Evolutionary conservation across 2,888 invertebrate species (phyloP).

Genomic region (Stenodema calcarata): DNA sequence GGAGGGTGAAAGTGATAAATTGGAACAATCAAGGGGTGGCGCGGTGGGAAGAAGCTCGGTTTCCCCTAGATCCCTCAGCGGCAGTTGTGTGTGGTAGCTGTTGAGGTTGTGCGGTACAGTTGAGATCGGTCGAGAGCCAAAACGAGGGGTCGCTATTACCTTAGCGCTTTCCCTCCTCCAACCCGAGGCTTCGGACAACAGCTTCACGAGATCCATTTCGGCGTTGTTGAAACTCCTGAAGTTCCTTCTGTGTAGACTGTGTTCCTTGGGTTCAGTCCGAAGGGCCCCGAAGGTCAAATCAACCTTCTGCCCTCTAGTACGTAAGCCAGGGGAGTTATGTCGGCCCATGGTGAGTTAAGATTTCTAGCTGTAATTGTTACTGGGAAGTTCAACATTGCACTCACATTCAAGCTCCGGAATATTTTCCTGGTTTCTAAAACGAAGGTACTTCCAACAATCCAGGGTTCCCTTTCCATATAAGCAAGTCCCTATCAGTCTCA

Average conservation of each 20-base stretch:
- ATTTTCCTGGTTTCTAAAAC: no score
- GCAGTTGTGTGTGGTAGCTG: background rate
- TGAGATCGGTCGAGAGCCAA: no score
- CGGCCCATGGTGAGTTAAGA: no score
- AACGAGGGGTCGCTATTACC: background rate
- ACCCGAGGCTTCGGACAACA: background rate
- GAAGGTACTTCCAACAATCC: no score
- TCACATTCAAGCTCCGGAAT: no score
- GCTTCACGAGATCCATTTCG: background rate
- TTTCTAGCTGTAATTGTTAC: no score
- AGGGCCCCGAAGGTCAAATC: background rate
- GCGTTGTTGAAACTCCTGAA: background rate
- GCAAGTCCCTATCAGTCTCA: no score
- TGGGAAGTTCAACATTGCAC: no score
- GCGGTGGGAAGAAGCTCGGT: background rate
- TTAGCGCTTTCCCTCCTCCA: background rate
- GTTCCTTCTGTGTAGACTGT: background rate
- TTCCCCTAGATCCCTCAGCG: background rate
- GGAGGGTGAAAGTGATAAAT: background rate
- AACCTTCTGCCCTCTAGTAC: background rate
- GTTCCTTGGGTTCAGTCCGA: background rate
- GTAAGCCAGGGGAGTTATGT: no score
- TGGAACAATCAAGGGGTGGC: constrained; percentile 5
- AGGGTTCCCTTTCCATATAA: no score
- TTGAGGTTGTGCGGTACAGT: no score